Evolutionary conservation across 1,140 invertebrate species (phyloP), one percentile per base, ranked within the genome.

Genomic region (Rhyacophila brunnea): DNA sequence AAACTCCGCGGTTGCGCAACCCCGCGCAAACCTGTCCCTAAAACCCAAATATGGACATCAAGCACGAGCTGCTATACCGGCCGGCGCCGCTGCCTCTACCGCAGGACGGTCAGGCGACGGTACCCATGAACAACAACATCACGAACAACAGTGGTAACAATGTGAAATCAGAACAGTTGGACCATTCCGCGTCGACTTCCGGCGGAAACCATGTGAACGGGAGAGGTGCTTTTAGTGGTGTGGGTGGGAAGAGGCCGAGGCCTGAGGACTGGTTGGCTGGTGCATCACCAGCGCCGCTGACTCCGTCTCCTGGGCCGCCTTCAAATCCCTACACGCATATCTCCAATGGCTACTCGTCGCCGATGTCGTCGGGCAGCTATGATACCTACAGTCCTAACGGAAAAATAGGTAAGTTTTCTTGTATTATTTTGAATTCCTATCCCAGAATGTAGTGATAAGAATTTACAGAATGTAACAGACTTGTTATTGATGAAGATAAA

Each of bases 341-440:
- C 68, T 89, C 85, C 62, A 90, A 91, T 66, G 89, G 89, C 14
- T 91, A 91, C 69, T 87, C 88, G n/a, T 91, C 89, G 59, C 88
- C 88, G 0, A 85, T 91, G 80, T 90, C 88, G 19, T 87, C 88
- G 1, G 84, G 88, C 67, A 91, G 89, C 81, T 92, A 91, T 75
- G 90, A 91, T 67, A 87, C 89, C 1, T 92, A 91, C 72, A 91
- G 89, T 79, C 89, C 90, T 38, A 91, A 90, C 75, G 88, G 88
- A 69, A 91, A 91, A 84, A 84, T 88, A 82, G 88, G 89, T 90
- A 64, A 86, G 87, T 83, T 42, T 10, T 23, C 46, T 20, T 28
- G 23, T 5, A 28, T n/a, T n/a, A n/a, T n/a, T n/a, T n/a, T n/a
- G n/a, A n/a, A n/a, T n/a, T n/a, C n/a, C n/a, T n/a, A n/a, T n/a